Conservation (phyloP, 1,140 invertebrate species). For the Drosophila subpulchrella region DNA sequence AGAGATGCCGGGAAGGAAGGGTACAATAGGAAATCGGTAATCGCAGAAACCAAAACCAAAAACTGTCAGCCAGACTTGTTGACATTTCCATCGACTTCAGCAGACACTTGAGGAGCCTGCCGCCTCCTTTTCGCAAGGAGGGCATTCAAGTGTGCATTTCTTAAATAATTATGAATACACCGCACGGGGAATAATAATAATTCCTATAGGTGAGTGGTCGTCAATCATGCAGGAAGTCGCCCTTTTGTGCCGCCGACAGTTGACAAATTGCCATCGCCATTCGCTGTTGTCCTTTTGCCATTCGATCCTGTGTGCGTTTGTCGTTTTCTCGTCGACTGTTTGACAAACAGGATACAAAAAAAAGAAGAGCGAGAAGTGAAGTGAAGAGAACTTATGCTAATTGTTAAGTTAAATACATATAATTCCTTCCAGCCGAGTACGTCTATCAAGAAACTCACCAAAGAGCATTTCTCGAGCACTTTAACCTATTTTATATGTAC, state of each 20-base stretch:
- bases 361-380: slow-evolving; percentile 8
- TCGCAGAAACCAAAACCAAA: slow-evolving; percentile 21
- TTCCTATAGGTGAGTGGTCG: slow-evolving; percentile 65
- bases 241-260: slow-evolving; percentile 68
- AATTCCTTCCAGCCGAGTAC: slow-evolving; percentile 53
- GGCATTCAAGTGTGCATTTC: slow-evolving; percentile 76
- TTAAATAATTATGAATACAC: slow-evolving; percentile 82
- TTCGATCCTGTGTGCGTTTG: slow-evolving; percentile 40
- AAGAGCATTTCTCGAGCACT: slow-evolving; percentile 34
- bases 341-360: slow-evolving; percentile 16
- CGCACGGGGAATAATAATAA: slow-evolving; percentile 49
- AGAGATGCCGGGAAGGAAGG: background rate
- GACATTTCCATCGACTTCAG: slow-evolving; percentile 67
- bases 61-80: slow-evolving; percentile 70
- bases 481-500: slow-evolving; percentile 43
- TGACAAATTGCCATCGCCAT: slow-evolving; percentile 71
- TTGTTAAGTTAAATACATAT: slow-evolving; percentile 51
- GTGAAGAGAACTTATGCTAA: slow-evolving; percentile 40
- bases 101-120: slow-evolving; percentile 42
- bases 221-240: slow-evolving; percentile 62
- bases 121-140: slow-evolving; percentile 16
- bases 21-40: slow-evolving; percentile 13
- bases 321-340: slow-evolving; percentile 18
- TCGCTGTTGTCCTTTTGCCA: slow-evolving; percentile 61
- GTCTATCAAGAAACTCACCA: slow-evolving; percentile 28